Evolutionary conservation across 2,797 vertebrate species (phyloP), one percentile per base, ranked within the genome.

Genomic region (Zenarchopterus dispar): DNA sequence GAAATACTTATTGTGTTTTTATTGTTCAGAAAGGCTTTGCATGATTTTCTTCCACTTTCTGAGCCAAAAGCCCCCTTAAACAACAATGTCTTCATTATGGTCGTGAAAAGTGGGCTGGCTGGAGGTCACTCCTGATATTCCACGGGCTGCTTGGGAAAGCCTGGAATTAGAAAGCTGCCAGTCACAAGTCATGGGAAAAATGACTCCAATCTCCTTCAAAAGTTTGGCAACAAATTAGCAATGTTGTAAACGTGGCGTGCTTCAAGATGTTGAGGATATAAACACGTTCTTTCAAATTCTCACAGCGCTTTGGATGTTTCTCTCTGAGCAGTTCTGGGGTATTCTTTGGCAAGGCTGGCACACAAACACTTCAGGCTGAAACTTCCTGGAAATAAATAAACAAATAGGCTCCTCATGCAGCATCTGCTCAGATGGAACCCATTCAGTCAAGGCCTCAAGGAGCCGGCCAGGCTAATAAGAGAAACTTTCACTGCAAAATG

Each of bases 391-490:
- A 84, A 87, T 77, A 87, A 89, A 87, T 77, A 88, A 88, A 89
- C 77, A 90, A 88, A 80, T 73, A 9, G 68, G 64, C 81, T 85
- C 71, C 80, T 82, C 75, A 72, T 72, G 78, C 79, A 85, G 88
- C 88, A 88, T 87, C 87, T 89, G 90, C 81, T 89, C 73, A 58
- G 60, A 88, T 89, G 87, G 88, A 91, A 85, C 24, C 4, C 71
- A 64, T 85, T 89, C 78, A 88, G 73, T 82, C 70, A 46, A 73
- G 76, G 78, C 78, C 80, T 75, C 65, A 81, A 87, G 81, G 67
- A 87, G 75, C 80, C 5, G 31, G 78, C 80, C 80, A 70, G 58
- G 74, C 85, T 85, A 89, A 88, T 89, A 78, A 84, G 71, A 87
- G 82, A 80, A 87, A 87, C 78, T 82, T 81, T 79, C 67, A 78